These are phyloP conservation scores for Tetragonula clypearis DNA, from an alignment of 1,140 invertebrate genomes.

Conservation along the genomic window DNA sequence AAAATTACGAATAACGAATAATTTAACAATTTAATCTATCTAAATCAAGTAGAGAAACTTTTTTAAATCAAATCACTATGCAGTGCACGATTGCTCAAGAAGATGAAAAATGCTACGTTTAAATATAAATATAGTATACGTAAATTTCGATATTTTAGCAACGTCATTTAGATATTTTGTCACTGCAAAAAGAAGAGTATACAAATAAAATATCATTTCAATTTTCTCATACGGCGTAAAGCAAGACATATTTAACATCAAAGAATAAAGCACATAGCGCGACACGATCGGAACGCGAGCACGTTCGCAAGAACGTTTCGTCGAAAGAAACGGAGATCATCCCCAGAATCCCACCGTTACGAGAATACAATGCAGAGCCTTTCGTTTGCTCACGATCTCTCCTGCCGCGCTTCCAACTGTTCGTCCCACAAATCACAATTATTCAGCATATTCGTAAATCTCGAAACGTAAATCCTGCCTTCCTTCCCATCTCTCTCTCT, in stretches of 20 bases:
- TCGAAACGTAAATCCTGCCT: neutral
- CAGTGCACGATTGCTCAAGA: neutral
- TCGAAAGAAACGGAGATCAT: slow-evolving; percentile 7
- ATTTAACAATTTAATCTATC: too few species aligned
- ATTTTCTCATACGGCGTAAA: neutral
- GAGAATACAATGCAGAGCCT: neutral
- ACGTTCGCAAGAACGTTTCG: neutral
- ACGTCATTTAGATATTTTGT: neutral
- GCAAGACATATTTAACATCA: neutral
- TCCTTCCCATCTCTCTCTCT: neutral
- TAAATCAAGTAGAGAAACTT: too few species aligned
- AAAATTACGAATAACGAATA: too few species aligned
- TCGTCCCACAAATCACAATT: slow-evolving; percentile 24
- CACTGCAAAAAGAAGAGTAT: neutral
- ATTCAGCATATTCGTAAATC: slow-evolving; percentile 19
- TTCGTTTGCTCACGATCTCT: slow-evolving; percentile 17
- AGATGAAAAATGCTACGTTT: neutral
- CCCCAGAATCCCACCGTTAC: slow-evolving; percentile 12
- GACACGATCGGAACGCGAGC: neutral
- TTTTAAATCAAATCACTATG: neutral
- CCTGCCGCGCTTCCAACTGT: neutral
- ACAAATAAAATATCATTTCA: neutral
- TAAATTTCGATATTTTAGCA: neutral
- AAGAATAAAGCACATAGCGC: neutral
- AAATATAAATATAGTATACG: neutral